Conservation (phyloP, 2,888 invertebrate species). For the Sclerodermus sp. region DNA sequence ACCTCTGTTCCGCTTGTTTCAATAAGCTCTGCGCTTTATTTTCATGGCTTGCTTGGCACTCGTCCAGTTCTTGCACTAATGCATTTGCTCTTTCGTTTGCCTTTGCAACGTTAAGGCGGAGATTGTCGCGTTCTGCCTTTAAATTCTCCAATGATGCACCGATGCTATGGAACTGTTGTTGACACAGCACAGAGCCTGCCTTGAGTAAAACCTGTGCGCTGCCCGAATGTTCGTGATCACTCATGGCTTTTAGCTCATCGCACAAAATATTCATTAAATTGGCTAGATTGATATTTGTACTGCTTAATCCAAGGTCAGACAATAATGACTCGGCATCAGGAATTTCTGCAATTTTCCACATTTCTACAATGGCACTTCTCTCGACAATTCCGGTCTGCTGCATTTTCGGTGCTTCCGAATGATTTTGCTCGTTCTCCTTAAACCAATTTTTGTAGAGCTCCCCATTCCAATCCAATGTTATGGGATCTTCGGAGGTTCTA, state of each 20-base stretch:
- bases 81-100: constrained; percentile 80
- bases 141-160: constrained; percentile 67
- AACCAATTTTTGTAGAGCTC: constrained; percentile 30
- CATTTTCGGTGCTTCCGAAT: no score
- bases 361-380: constrained; percentile 62
- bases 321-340: constrained; percentile 67
- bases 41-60: constrained; percentile 82
- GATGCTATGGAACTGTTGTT: constrained; percentile 63
- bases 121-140: constrained; percentile 77
- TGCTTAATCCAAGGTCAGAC: constrained; percentile 69
- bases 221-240: constrained; percentile 40
- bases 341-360: constrained; percentile 75
- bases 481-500: constrained; percentile 35
- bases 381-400: no score
- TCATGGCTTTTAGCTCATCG: constrained; percentile 63
- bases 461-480: constrained; percentile 35
- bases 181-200: constrained; percentile 69
- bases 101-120: constrained; percentile 76
- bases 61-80: constrained; percentile 89
- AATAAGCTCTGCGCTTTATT: constrained; percentile 68
- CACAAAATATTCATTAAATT: constrained; percentile 71
- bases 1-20: constrained; percentile 74
- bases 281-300: constrained; percentile 62
- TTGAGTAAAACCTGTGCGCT: constrained; percentile 62
- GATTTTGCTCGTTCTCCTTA: constrained; percentile 3